phyloP scores from a whole-genome alignment of 2,113 vertebrate species.

The Indri indri region DNA sequence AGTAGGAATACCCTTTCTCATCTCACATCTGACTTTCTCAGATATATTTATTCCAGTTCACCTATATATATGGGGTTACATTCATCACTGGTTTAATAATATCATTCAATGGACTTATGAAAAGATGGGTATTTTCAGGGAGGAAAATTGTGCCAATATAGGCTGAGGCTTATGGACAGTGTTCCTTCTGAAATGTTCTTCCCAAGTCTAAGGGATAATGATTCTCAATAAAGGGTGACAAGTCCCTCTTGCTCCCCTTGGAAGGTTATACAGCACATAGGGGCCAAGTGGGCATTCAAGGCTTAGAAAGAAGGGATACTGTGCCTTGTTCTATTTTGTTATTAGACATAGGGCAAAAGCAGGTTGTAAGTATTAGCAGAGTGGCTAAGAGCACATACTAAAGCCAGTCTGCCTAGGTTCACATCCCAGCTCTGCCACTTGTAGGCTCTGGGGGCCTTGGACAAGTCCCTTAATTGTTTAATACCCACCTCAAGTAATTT shows the following conservation, averaged over 20 bases:
- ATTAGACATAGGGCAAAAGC: neutral
- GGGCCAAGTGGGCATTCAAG: neutral
- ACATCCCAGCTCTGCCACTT: neutral
- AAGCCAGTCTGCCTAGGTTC: neutral
- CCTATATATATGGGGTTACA: neutral
- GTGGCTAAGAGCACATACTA: neutral
- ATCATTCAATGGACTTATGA: neutral
- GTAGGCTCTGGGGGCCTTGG: neutral
- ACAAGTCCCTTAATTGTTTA: neutral
- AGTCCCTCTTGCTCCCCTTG: neutral
- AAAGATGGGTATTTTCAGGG: neutral
- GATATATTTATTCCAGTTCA: neutral
- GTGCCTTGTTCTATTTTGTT: neutral
- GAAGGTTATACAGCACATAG: neutral
- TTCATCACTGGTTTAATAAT: neutral
- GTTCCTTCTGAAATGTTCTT: neutral
- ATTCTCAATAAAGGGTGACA: neutral
- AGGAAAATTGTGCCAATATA: neutral
- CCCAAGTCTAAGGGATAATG: neutral
- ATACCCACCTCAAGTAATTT: neutral
- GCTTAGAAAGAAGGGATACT: neutral
- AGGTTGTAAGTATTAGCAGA: neutral
- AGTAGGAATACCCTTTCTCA: neutral
- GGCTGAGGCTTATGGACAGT: neutral
- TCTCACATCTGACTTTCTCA: neutral